These are phyloP conservation scores for Echinometra lucunter DNA, from an alignment of 53 echinoderm and acorn worm species.

Conservation along the genomic window DNA sequence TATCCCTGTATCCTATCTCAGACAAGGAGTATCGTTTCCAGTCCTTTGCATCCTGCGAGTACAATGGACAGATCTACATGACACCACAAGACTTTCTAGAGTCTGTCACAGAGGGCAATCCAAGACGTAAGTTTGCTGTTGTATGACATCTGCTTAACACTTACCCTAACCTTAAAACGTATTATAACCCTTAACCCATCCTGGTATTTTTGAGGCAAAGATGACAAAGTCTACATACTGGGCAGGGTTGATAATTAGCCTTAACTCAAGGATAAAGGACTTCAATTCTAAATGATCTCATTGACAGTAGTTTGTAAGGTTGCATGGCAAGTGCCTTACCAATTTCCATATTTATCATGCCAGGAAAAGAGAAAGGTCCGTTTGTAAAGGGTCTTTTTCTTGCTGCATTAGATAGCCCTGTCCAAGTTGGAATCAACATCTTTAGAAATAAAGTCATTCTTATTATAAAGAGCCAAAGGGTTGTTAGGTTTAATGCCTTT, in stretches of 20 bases:
- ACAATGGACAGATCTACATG: constrained; percentile 98
- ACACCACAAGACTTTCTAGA: constrained; percentile 98
- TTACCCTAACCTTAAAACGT: no score
- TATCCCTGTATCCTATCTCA: constrained; percentile 75
- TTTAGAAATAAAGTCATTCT: neutral
- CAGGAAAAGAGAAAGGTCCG: neutral
- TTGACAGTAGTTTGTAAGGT: neutral
- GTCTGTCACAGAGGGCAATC: constrained; percentile 95
- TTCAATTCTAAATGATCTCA: neutral
- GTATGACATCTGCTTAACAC: no score
- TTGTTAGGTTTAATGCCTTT: no score
- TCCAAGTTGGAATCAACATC: neutral
- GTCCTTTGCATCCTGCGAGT: constrained; percentile 90
- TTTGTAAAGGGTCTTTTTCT: neutral
- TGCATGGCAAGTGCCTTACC: neutral
- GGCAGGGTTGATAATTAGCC: no score
- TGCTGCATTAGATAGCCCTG: neutral
- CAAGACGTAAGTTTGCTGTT: constrained; percentile 99
- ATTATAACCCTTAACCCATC: no score
- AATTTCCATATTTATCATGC: neutral
- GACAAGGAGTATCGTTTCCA: constrained; percentile 92
- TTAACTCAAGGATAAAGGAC: no score
- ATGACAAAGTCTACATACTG: no score
- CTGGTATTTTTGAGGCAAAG: no score
- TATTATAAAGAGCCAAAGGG: no score